Conservation (phyloP, 2,888 invertebrate species). For the Drosophila subsilvestris region DNA sequence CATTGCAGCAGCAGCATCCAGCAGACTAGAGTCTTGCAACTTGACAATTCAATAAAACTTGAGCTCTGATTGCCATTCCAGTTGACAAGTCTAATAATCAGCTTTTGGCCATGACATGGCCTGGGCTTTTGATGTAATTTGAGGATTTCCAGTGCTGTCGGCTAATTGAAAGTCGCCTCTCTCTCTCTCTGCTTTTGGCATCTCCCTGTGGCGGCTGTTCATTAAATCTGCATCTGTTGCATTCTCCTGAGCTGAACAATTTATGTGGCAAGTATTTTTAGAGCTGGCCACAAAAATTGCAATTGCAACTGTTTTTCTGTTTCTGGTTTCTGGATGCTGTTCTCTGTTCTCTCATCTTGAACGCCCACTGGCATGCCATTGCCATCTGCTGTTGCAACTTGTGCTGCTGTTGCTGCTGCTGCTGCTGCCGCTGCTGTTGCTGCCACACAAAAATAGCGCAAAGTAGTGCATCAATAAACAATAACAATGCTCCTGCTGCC, state of each 20-base stretch:
- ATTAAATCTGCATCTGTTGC: constrained; percentile 55
- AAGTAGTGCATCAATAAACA: constrained; percentile 79
- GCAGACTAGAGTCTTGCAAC: constrained; percentile 29
- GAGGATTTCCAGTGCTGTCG: constrained; percentile 54
- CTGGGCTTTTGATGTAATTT: constrained; percentile 57
- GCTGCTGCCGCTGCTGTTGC: constrained; percentile 30
- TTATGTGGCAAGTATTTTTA: constrained; percentile 61
- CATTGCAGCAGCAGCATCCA: constrained; percentile 23
- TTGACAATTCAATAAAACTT: constrained; percentile 74
- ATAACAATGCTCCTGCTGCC: constrained; percentile 66
- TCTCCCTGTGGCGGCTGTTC: constrained; percentile 17
- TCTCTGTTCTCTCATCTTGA: constrained; percentile 53
- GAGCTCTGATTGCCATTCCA: constrained; percentile 39
- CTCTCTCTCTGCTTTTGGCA: constrained; percentile 1
- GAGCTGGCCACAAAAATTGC: constrained; percentile 46
- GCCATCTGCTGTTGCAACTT: constrained; percentile 58
- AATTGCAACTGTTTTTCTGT: constrained; percentile 28
- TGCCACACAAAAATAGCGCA: constrained; percentile 77
- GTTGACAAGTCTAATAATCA: constrained; percentile 55
- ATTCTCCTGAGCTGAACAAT: constrained; percentile 35
- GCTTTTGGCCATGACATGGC: constrained; percentile 31
- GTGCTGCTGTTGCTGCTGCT: constrained; percentile 23
- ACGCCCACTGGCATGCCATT: constrained; percentile 60
- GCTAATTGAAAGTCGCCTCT: constrained; percentile 63
- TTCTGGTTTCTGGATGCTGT: constrained; percentile 42